These are phyloP conservation scores for Sanderia malayensis DNA, from an alignment of 30 jellyfish, hydroid and myxozoan species.

Conservation along the genomic window DNA sequence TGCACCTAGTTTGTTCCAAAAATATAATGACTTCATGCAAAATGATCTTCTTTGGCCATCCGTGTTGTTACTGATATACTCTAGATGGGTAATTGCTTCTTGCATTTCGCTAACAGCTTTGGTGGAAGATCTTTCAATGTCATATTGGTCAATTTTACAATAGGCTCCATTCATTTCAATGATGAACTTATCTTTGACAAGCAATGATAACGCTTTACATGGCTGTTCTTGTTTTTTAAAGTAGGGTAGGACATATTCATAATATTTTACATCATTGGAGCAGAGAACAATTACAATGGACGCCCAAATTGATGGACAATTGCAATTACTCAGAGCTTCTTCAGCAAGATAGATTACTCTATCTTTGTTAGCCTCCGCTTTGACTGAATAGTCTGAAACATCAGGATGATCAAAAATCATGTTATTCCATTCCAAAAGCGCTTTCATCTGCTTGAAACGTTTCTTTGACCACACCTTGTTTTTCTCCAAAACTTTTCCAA, in stretches of 20 bases:
- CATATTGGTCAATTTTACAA: background rate
- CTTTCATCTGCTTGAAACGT: background rate
- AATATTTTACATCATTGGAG: background rate
- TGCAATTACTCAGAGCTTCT: background rate
- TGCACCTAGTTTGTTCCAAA: background rate
- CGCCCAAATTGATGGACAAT: background rate
- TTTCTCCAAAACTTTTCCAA: background rate
- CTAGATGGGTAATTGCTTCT: too few relatives aligned
- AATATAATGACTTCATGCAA: background rate
- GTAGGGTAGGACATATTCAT: background rate
- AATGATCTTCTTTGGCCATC: too few relatives aligned
- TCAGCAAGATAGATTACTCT: background rate
- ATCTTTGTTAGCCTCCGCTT: background rate
- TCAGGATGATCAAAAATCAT: background rate
- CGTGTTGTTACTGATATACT: too few relatives aligned
- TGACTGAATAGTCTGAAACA: background rate
- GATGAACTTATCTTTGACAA: background rate
- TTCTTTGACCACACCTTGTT: background rate
- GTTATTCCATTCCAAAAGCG: background rate
- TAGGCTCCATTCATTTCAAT: background rate
- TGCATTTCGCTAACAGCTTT: background rate
- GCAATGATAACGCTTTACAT: background rate
- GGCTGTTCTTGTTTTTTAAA: background rate
- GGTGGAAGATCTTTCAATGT: background rate
- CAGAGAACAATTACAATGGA: background rate